Evolutionary conservation across 2,888 invertebrate genomes (phyloP), one percentile per base, ranked within the genome.

Genomic region (Oligia latruncula): DNA sequence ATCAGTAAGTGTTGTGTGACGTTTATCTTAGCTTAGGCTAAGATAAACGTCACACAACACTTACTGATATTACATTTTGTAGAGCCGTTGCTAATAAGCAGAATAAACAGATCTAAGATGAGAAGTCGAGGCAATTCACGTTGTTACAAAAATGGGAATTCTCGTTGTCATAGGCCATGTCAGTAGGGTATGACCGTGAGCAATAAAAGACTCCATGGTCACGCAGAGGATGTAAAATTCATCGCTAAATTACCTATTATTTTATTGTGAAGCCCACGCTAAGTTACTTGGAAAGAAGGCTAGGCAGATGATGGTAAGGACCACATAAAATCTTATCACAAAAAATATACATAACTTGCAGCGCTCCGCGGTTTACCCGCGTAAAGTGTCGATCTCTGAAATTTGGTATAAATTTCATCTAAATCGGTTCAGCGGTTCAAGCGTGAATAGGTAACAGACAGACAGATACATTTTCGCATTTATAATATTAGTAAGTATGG

Each of bases 31-130:
- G 35, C 71, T 83, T 40, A 40, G 79, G 71, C 35, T 35, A 20
- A 79, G 64, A 68, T 87, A 83, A 49, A 80, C 55, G 67, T 73
- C 35, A 67, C 29, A 40, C 49, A 65, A n/a, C 20, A 84, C 9
- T 52, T 78, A 40, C 46, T 13, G 55, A 46, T 84, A 60, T 78
- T 55, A 52, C 17, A 43, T 58, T 58, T 74, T 40, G 15, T 82
- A 17, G n/a, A 55, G 35, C 29, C 11, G 29, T 20, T 40, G 66
- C 29, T 75, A 67, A 71, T 46, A 67, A 2, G 40, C 6, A 29
- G 23, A 71, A 62, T 78, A 55, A 23, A 60, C 20, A 23, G 35
- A 65, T 49, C 23, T 55, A 29, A 60, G 2, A 74, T 46, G 29
- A 23, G 20, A 60, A 60, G n/a, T 60, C n/a, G 20, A 40, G 29